phyloP scores from a whole-genome alignment of 2,797 vertebrate species.

The Paedocypris micromegethes region DNA sequence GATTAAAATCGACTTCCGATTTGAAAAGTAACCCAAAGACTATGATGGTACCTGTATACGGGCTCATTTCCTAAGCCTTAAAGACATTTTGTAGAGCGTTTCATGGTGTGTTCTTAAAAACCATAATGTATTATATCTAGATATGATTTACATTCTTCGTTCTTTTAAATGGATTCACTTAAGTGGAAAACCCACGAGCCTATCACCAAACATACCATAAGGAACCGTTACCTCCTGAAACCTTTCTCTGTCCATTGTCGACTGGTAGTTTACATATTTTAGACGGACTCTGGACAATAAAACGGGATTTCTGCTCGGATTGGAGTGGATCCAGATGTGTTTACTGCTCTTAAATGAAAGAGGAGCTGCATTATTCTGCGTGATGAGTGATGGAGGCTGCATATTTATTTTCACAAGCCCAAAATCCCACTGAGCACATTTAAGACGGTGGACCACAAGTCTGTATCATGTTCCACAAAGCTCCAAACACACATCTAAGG shows the following conservation, averaged over 20 bases:
- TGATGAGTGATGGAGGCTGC: constrained; percentile 21
- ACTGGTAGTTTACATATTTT: constrained; percentile 2
- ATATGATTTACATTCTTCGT: too few relatives aligned
- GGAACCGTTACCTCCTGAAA: too few relatives aligned
- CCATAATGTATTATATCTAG: too few relatives aligned
- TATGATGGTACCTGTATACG: constrained; percentile 15
- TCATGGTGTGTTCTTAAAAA: too few relatives aligned
- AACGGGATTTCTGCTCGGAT: constrained; percentile 10
- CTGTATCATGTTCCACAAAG: constrained; percentile 26
- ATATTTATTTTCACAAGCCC: constrained; percentile 23
- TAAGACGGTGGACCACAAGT: constrained; percentile 7
- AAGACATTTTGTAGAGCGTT: neutral
- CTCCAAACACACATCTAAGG: constrained; percentile 11
- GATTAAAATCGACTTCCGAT: too few relatives aligned
- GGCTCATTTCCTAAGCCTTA: neutral
- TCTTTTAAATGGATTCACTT: too few relatives aligned
- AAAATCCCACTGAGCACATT: constrained; percentile 13
- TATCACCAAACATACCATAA: too few relatives aligned
- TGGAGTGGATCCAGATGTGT: constrained; percentile 4
- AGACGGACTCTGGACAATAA: constrained; percentile 2
- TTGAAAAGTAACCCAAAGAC: too few relatives aligned
- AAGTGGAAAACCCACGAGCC: too few relatives aligned
- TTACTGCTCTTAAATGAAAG: constrained; percentile 17
- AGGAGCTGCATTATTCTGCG: constrained; percentile 2
- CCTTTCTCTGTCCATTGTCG: neutral